Base-by-base conservation (phyloP, 2,888 invertebrate genomes). In the Drosophila meridionalis region DNA sequence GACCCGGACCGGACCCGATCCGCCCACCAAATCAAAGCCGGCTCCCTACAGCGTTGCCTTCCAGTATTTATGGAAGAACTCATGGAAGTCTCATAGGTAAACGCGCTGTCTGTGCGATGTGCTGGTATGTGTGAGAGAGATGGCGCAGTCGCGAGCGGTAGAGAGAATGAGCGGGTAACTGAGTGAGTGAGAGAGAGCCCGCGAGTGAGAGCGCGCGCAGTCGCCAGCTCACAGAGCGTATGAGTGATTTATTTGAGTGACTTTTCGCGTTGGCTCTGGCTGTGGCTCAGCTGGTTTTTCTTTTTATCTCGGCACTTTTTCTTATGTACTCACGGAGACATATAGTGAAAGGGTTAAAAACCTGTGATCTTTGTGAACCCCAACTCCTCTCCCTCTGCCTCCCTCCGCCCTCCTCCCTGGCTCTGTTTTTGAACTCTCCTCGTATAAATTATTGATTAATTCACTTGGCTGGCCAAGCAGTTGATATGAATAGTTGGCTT, bases 261-360 rank as follows among this genome's bases (percentile, higher is more conserved):
- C 32, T 50, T 76, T 68, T 63, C 34, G 8, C 32, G n/a, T 7
- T 20, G 38, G 38, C 50, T 43, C 14, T 36, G 30, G 40, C n/a
- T 20, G 20, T 20, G 20, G 20, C 34, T 60, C 57, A 45, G 55
- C 59, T 55, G 45, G 32, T 36, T 53, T 68, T 76, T 80, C 20
- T 45, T 60, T 69, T 75, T 78, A 63, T 73, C 76, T 71, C 57
- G 62, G 52, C 56, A 65, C 56, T 74, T 66, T 66, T 69, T 77
- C 69, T 76, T 78, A 80, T 78, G 66, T 76, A 83, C 69, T 84
- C 78, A 70, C 76, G 50, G 62, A 58, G 61, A 62, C 82, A 79
- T 78, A 76, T 80, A 85, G 83, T 86, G 85, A 86, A 87, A 87
- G 86, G 87, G 87, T 86, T 86, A 86, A 86, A 87, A 86, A 83